Base-by-base conservation (phyloP, 2,113 vertebrate genomes). In the Terrapene triunguis region DNA sequence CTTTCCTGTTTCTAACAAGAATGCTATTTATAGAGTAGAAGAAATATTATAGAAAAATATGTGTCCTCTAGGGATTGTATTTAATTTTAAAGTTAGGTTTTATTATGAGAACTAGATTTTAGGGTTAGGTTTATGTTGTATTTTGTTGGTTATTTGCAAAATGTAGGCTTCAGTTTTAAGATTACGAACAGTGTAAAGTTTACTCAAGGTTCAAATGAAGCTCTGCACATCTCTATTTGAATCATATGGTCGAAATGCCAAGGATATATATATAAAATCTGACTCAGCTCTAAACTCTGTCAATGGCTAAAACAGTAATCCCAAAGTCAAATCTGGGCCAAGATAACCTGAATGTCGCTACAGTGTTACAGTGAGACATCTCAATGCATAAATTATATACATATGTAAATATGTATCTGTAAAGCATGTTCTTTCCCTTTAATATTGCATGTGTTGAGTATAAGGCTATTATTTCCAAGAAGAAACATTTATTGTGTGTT, bases 221-320 rank as follows among this genome's bases (percentile, higher is more conserved):
- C 5, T 94, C 47, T 94, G 24, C 89, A 93, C 10, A 44, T 97
- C 80, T 65, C 32, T 94, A 93, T 95, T 84, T 91, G 85, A 82
- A 92, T 92, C 95, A 97, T 96, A 97, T 93, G 95, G 95, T 94
- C 79, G 86, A 93, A 97, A 95, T 87, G 85, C 83, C 88, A 78
- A 88, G 82, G 88, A 89, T 95, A 94, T 95, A 9, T 69, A n/a
- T 65, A 65, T n/a, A 79, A 80, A 83, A 88, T 59, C 44, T 82
- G 81, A 96, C 91, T 97, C 84, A 93, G 89, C 84, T 92, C 80
- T 96, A 95, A 97, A 95, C 90, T 96, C 95, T 92, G 92, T 96
- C 96, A 38, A 97, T 91, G 95, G 88, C 92, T 95, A 95, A 96
- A 97, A 35, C 62, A 92, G 86, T 53, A 92, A 92, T 92, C 91